Conservation (phyloP, 2,113 vertebrate genomes). For the Python bivittatus region DNA sequence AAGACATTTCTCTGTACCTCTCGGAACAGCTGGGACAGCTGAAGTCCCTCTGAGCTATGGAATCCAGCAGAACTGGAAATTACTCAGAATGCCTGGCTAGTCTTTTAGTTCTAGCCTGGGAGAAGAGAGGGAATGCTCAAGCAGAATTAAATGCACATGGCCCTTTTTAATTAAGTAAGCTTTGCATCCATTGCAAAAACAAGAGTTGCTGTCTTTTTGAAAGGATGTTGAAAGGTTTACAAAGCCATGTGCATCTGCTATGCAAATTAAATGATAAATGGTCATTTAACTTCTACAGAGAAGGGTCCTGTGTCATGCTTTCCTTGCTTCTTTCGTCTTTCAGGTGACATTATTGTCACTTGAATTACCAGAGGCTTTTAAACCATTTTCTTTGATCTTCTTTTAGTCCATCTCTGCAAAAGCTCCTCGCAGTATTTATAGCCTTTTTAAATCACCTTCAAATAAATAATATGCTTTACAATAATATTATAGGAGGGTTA, state of each 20-base stretch:
- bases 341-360: neutral
- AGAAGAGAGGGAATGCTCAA: conserved; percentile 10
- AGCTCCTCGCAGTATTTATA: neutral
- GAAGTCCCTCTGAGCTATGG: neutral
- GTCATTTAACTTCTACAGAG: neutral
- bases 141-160: conserved; percentile 15
- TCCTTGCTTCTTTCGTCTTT: conserved; percentile 17
- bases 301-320: accelerated
- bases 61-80: conserved; percentile 25
- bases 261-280: neutral
- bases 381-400: neutral
- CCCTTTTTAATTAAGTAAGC: neutral
- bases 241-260: neutral
- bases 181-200: conserved; percentile 9
- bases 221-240: neutral
- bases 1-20: conserved; percentile 16
- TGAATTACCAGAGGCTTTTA: neutral
- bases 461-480: neutral
- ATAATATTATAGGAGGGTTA: neutral
- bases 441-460: neutral
- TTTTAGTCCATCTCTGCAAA: neutral
- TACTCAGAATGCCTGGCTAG: conserved; percentile 28
- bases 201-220: neutral
- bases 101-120: neutral
- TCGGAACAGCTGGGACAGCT: neutral